Base-by-base conservation (phyloP, 2,888 invertebrate genomes). In the Matsumyia berberina region DNA sequence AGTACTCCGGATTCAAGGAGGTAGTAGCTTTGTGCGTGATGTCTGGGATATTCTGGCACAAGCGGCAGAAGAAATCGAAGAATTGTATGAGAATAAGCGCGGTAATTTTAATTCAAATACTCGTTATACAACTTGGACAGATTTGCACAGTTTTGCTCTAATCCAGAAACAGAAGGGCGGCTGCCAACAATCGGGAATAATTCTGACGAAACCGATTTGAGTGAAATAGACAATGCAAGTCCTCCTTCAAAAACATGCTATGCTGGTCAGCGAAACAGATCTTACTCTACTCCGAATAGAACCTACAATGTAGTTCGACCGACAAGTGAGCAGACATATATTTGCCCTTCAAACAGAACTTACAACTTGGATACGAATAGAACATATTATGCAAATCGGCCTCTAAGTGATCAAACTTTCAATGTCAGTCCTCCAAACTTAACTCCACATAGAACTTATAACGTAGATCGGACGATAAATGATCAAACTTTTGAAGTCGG, bases 11-110 rank as follows among this genome's bases (percentile, higher is more conserved):
- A 66, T 82, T 5, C 53, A 66, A 51, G 77, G 77, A 1, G 72
- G 77, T 17, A 44, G 17, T 72, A 86, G 12, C 5, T 51, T 8
- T 12, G 53, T 0, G 0, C 79, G 81, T 1, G 87, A 87, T 67
- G 88, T 90, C 7, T 90, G 89, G 88, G 86, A 87, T 0, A 90
- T 91, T 29, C 67, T 91, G 2, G 67, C 87, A 0, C 5, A 73
- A 29, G 89, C 89, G 0, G 90, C 89, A 15, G 31, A 60, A 0
- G 89, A 89, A 6, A 88, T 91, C n/a, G 90, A 91, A 37, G 37
- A 42, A 4, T 29, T 86, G 1, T 82, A 86, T 9, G 49, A 44
- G 12, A 67, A 35, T 19, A 46, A 49, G 44, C 15, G 35, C 5
- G 6, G 7, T 19, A n/a, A n/a, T n/a, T n/a, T n/a, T n/a, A n/a